Percentiles rank a stretch among this genome's conserved stretches.
phyloP scores from a whole-genome alignment of 2,113 vertebrate species.

The Colius striatus region DNA sequence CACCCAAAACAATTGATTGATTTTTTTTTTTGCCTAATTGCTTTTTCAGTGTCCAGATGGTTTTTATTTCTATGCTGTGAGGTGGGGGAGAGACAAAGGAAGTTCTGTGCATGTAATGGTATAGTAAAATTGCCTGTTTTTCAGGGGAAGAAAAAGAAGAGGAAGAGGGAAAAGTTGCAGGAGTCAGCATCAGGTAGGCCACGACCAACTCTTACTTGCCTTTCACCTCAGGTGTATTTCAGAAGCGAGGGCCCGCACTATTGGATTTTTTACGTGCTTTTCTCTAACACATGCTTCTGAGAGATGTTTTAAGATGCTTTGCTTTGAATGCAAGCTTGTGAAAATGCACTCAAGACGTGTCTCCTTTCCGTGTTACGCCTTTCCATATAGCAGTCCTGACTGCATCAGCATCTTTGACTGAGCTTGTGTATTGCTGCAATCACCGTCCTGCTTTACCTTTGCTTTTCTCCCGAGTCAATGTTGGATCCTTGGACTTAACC shows the following conservation, averaged over 20 bases:
- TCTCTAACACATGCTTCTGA: slow-evolving; percentile 7
- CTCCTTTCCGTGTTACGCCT: background rate
- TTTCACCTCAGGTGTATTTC: background rate
- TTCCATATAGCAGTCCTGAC: background rate
- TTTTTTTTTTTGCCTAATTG: background rate
- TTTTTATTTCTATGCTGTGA: background rate
- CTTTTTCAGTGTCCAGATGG: background rate
- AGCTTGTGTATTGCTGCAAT: background rate
- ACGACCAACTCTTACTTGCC: background rate
- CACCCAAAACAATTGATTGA: background rate
- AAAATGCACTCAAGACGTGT: background rate
- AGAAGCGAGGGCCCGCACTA: background rate
- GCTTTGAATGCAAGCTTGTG: background rate
- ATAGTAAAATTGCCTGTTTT: slow-evolving; percentile 72
- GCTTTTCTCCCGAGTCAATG: background rate
- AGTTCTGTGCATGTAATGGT: background rate
- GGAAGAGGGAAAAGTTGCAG: slow-evolving; percentile 99
- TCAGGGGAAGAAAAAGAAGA: slow-evolving; percentile 99
- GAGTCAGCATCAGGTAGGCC: slow-evolving; percentile 92
- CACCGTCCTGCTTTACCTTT: background rate
- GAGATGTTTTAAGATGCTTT: background rate
- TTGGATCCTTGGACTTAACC: background rate
- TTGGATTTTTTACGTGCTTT: background rate
- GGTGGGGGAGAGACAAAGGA: background rate
- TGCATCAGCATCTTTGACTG: background rate